Evolutionary conservation across 2,888 invertebrate species (phyloP).

Genomic region (Panorpa germanica): DNA sequence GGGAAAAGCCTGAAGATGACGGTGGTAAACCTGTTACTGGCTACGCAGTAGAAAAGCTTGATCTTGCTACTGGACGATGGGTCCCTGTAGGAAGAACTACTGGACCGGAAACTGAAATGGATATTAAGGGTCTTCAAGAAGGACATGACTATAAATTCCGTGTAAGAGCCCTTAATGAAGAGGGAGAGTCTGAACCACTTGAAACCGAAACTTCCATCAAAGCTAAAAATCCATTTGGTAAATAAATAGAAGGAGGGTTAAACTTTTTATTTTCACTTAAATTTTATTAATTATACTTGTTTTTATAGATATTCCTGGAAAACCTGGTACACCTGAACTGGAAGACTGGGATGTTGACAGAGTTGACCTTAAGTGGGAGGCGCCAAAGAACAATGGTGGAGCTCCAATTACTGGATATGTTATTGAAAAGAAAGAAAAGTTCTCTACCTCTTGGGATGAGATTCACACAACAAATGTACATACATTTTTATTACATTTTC

Average conservation of each 20-base stretch:
- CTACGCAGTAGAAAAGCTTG: constrained; percentile 86
- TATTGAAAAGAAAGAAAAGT: constrained; percentile 77
- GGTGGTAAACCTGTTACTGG: constrained; percentile 87
- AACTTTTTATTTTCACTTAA: constrained; percentile 2
- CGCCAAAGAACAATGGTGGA: constrained; percentile 59
- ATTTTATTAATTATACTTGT: constrained; percentile 1
- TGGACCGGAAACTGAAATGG: constrained; percentile 67
- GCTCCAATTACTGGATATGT: constrained; percentile 70
- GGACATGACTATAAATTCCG: constrained; percentile 88
- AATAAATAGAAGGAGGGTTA: constrained; percentile 14
- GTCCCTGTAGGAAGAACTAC: constrained; percentile 77
- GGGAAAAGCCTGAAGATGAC: constrained; percentile 90
- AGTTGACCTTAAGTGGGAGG: constrained; percentile 69
- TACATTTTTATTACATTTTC: constrained; percentile 10
- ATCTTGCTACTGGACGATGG: constrained; percentile 82
- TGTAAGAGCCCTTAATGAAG: constrained; percentile 85
- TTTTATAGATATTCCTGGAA: constrained; percentile 51
- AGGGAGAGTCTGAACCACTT: constrained; percentile 85
- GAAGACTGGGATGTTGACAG: constrained; percentile 81
- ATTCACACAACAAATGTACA: constrained; percentile 51
- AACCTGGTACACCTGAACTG: constrained; percentile 72
- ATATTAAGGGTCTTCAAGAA: constrained; percentile 75
- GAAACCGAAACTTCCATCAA: constrained; percentile 74
- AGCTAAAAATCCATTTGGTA: constrained; percentile 93
- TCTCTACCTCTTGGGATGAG: constrained; percentile 62